These are phyloP conservation scores for Lacerta bilineata DNA, from an alignment of 2,797 vertebrate genomes.

Conservation along the genomic window DNA sequence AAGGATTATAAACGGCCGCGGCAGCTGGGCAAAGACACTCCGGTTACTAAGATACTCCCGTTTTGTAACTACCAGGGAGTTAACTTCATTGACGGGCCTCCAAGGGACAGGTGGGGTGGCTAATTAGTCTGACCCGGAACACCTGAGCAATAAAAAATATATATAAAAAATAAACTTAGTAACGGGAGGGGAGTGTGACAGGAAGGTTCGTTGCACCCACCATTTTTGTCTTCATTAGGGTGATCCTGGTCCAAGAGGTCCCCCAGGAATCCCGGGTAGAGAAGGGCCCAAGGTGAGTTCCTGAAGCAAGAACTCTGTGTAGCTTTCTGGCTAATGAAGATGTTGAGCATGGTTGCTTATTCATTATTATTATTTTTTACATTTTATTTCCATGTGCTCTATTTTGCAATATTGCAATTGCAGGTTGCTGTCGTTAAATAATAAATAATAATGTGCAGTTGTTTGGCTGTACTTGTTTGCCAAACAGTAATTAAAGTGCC, in stretches of 20 bases:
- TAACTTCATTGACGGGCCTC: too few relatives aligned
- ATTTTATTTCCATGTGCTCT: not conserved
- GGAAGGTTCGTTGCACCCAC: not conserved
- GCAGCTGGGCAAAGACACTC: too few relatives aligned
- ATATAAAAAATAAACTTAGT: too few relatives aligned
- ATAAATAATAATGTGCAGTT: not conserved
- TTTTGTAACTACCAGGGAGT: too few relatives aligned
- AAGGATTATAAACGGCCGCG: too few relatives aligned
- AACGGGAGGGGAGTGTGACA: too few relatives aligned
- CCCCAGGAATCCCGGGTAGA: constrained; percentile 93
- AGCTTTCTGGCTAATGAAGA: not conserved
- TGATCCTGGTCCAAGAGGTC: constrained; percentile 90
- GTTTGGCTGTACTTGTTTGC: not conserved
- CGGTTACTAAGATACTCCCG: too few relatives aligned
- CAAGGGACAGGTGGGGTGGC: too few relatives aligned
- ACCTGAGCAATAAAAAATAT: too few relatives aligned
- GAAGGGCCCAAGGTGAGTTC: constrained; percentile 94
- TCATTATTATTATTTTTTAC: not conserved
- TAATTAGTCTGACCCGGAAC: too few relatives aligned
- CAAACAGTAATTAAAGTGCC: not conserved
- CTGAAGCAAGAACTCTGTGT: constrained; percentile 9
- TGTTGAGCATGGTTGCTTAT: not conserved
- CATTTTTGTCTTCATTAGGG: constrained; percentile 78
- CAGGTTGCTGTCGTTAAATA: not conserved
- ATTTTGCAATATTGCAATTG: not conserved